Percentiles rank a stretch among this genome's conserved stretches.
Conservation (phyloP, 2,888 invertebrate species). For the Mystacides longicornis region DNA sequence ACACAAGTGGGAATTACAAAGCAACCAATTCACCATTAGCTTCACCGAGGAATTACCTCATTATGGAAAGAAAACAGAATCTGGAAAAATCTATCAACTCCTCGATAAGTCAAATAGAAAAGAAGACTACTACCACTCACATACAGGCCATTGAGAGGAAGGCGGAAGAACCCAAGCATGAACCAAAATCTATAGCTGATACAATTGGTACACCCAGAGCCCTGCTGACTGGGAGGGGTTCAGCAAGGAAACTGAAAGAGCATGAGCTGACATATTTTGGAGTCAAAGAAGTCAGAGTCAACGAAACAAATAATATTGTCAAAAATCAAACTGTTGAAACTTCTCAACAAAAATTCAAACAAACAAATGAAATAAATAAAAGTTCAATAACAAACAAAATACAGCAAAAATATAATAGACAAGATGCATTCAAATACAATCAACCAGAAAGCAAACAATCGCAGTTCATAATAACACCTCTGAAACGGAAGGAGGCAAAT, state of each 20-base stretch:
- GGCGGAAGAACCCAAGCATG: background rate
- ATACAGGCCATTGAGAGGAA: background rate
- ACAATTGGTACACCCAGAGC: constrained; percentile 22
- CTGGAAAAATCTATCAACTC: constrained; percentile 2
- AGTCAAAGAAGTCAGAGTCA: constrained; percentile 25
- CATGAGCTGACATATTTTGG: constrained; percentile 57
- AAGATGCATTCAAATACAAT: background rate
- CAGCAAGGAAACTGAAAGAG: constrained; percentile 46
- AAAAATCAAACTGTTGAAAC: background rate
- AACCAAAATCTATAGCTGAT: constrained; percentile 18
- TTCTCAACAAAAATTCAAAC: background rate
- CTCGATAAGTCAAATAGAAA: background rate
- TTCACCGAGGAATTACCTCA: constrained; percentile 5
- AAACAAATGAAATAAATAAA: background rate
- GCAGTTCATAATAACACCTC: constrained; percentile 4
- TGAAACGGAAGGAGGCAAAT: background rate
- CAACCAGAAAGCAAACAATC: background rate
- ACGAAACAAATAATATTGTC: background rate
- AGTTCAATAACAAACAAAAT: background rate
- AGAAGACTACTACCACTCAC: background rate
- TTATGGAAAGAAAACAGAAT: constrained; percentile 13
- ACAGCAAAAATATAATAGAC: background rate
- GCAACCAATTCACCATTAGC: background rate
- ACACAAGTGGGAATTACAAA: background rate
- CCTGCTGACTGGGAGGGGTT: constrained; percentile 22